Evolutionary conservation across 2,888 invertebrate genomes (phyloP), one percentile per base, ranked within the genome.

Genomic region (Cheilosia vernalis): DNA sequence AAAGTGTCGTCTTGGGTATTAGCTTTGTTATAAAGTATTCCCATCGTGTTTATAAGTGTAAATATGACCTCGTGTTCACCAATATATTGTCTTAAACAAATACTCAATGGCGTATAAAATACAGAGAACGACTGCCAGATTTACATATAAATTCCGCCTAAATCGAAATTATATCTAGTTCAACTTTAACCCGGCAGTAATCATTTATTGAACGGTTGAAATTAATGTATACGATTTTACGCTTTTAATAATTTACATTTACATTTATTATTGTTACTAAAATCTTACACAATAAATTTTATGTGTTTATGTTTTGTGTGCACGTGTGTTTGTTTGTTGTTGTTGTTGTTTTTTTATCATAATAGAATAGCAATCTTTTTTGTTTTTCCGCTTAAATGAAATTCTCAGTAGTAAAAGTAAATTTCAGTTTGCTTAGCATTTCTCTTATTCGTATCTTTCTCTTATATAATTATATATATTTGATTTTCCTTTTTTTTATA

Each of bases 221-320:
- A 37, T 37, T 44, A 3, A 47, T 19, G 30, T 24, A 63, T 17
- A 58, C 19, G 49, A 7, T 0, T 42, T 47, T 60, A 61, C 60
- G 70, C 77, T 60, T 73, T 79, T 73, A 79, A 77, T 81, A 80
- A 77, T 85, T 81, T 80, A 85, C 80, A 78, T 63, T 70, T 78
- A 63, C 63, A 81, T 81, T 85, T 85, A 77, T 85, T 85, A 85
- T 85, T 84, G 74, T 85, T 77, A 85, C 81, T 85, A 81, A 85
- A 81, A 51, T 84, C 81, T 81, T 72, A 81, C 76, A 77, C 81
- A 77, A 76, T 81, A 70, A 77, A 44, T 63, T 76, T 76, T 81
- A 76, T 85, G 30, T 70, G 49, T 58, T 37, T 80, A 9, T 55
- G 64, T 55, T 56, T 53, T 53, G 37, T 61, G 13, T 44, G 42